Evolutionary conservation across 2,888 invertebrate species (phyloP), one percentile per base, ranked within the genome.

Genomic region (Linnaemya tessellans): DNA sequence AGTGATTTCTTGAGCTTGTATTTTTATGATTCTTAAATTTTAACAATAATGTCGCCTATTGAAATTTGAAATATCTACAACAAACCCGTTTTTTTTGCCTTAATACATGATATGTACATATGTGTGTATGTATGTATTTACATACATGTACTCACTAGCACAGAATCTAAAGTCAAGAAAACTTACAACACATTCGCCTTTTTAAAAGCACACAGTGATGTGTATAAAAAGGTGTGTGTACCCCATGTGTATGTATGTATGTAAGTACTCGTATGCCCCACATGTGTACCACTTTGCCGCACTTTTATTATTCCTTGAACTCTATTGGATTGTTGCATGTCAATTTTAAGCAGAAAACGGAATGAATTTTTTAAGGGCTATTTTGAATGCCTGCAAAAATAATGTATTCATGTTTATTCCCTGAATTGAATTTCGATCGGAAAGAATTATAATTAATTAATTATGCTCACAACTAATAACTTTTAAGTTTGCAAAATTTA

Each of bases 1-100:
- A 7, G 51, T 75, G 9, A 30, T 54, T 56, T 62, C 46, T 41
- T 10, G 18, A 43, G 4, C 30, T 54, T 38, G 0, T 10, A 18
- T 46, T 25, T 49, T 46, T 65, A 9, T n/a, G n/a, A n/a, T 4
- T 56, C 2, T 54, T 13, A 54, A 30, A n/a, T 25, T n/a, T 62
- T 20, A 15, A 54, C 35, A 20, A 46, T 49, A 41, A 58, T 74
- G 78, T 67, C 62, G 51, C 22, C 54, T 60, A 79, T 65, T 79
- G 49, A 73, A 64, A 51, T 81, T 75, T 71, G 71, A 64, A 73
- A 78, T 65, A 30, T 30, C 30, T 30, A 18, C 3, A 35, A 18
- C 20, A 73, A 73, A 77, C 64, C 15, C 3, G 41, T 67, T 73
- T 3, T n/a, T 73, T 60, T 54, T 30, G 67, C 15, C 30, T 78